Conservation (phyloP, 2,888 invertebrate species). For the Timema podura region DNA sequence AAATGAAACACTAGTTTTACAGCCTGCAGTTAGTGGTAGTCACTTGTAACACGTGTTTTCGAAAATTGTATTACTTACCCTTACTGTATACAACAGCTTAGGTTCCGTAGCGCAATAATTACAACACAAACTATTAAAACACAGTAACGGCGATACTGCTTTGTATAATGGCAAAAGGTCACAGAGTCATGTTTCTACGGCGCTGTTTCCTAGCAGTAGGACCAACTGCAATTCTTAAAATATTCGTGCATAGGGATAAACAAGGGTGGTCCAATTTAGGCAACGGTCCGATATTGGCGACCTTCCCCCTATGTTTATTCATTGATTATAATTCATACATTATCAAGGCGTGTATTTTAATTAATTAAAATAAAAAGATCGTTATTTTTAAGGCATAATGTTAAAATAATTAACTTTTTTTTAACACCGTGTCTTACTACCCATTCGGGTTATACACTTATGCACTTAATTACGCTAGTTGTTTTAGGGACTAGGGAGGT, state of each 20-base stretch:
- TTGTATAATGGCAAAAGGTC: not conserved
- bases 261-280: constrained; percentile 14
- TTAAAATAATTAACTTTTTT: too few species aligned
- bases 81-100: not conserved
- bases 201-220: not conserved
- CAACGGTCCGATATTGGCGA: not conserved
- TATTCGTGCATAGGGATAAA: not conserved
- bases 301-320: too few species aligned
- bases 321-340: too few species aligned
- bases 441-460: too few species aligned
- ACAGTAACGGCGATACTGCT: not conserved
- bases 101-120: not conserved
- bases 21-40: not conserved
- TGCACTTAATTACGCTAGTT: too few species aligned
- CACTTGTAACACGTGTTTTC: not conserved
- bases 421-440: too few species aligned
- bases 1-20: not conserved
- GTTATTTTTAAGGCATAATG: too few species aligned
- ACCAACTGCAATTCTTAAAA: not conserved
- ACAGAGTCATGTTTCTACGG: not conserved
- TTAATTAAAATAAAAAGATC: too few species aligned
- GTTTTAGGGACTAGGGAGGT: too few species aligned
- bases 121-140: constrained; percentile 10
- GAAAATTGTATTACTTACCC: constrained; percentile 10
- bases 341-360: too few species aligned